Conservation (phyloP, 92 coral and sea anemone species). For the Paramuricea clavata region DNA sequence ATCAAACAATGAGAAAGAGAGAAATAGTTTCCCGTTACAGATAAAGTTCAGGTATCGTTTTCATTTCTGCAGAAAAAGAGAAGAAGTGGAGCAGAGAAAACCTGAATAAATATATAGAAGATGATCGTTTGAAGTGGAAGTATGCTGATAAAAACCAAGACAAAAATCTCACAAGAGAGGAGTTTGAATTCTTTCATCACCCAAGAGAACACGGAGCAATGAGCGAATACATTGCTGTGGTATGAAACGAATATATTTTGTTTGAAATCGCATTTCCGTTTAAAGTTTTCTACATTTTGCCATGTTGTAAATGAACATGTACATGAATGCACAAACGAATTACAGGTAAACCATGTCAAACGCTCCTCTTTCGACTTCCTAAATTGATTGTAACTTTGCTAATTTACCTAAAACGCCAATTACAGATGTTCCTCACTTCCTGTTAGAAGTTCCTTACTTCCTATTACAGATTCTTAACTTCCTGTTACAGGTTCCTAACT, state of each 20-base stretch:
- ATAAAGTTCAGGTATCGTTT: too few species aligned
- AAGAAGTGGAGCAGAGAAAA: constrained; percentile 83
- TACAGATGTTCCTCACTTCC: too few species aligned
- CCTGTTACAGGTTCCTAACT: too few species aligned
- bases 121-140: constrained; percentile 89
- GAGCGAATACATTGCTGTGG: constrained; percentile 89
- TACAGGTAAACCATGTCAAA: too few species aligned
- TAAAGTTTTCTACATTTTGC: too few species aligned
- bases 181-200: constrained; percentile 88
- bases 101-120: constrained; percentile 74
- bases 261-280: not conserved
- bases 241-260: constrained; percentile 30
- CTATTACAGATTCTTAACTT: too few species aligned
- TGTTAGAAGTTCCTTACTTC: too few species aligned
- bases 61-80: constrained; percentile 76
- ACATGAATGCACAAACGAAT: not conserved
- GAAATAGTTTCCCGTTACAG: too few species aligned
- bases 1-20: too few species aligned
- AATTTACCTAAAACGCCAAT: too few species aligned
- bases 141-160: constrained; percentile 93
- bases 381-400: too few species aligned
- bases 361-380: too few species aligned
- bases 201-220: constrained; percentile 92
- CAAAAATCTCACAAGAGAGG: constrained; percentile 80
- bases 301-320: not conserved